These are phyloP conservation scores for Ellobius talpinus DNA, from an alignment of 2,113 vertebrate species.

Conservation along the genomic window DNA sequence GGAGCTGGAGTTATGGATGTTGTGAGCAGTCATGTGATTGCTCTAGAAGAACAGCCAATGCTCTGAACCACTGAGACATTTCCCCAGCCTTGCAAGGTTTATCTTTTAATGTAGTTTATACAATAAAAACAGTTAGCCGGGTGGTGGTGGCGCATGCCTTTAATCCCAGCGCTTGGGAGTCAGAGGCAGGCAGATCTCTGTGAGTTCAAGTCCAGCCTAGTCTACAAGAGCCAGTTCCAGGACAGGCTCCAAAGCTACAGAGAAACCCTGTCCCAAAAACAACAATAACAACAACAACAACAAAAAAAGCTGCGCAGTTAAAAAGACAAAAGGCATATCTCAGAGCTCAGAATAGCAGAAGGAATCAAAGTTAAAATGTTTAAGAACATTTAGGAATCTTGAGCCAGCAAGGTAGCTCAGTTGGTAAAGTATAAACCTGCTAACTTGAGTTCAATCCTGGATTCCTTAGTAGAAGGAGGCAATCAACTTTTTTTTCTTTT, in stretches of 20 bases:
- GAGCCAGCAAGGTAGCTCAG: neutral
- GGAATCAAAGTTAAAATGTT: neutral
- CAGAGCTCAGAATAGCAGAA: neutral
- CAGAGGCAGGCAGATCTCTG: no score
- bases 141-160: no score
- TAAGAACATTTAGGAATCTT: slow-evolving; percentile 35
- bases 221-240: no score
- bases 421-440: neutral
- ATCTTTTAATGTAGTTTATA: slow-evolving; percentile 44
- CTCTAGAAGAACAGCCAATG: neutral
- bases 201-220: no score
- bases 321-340: slow-evolving; percentile 38
- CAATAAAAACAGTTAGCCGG: neutral
- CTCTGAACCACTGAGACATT: neutral
- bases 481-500: neutral
- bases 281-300: no score
- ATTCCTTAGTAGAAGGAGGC: neutral
- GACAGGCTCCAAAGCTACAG: no score
- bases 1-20: neutral
- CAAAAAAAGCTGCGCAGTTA: neutral
- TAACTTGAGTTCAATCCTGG: neutral
- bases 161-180: no score
- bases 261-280: no score
- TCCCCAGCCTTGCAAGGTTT: neutral
- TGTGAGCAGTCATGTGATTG: neutral